Conservation (phyloP, 92 coral and sea anemone species). For the Metridium senile region DNA sequence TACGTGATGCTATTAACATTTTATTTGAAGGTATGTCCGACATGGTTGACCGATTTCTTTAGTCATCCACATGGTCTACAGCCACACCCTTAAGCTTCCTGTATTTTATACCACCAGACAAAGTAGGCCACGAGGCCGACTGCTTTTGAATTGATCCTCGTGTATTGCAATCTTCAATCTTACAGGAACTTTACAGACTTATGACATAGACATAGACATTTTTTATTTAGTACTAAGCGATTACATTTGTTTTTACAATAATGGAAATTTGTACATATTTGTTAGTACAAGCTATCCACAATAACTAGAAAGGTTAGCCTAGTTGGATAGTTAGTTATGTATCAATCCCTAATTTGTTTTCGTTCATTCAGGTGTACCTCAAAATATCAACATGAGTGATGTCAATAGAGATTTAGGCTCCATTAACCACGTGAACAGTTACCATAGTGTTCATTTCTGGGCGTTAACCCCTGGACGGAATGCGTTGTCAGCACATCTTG, state of each 20-base stretch:
- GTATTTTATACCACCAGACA: not conserved
- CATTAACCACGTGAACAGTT: slow-evolving; percentile 50
- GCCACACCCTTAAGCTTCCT: not conserved
- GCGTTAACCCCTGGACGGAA: slow-evolving; percentile 72
- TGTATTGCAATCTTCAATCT: too few species aligned
- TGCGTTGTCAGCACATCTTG: slow-evolving; percentile 71
- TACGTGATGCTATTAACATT: slow-evolving; percentile 61
- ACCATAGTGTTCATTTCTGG: slow-evolving; percentile 80
- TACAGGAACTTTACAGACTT: too few species aligned
- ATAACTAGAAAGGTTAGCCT: too few species aligned
- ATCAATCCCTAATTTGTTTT: not conserved
- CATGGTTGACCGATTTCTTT: too few species aligned
- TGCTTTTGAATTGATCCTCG: too few species aligned
- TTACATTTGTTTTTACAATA: too few species aligned
- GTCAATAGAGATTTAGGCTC: slow-evolving; percentile 58
- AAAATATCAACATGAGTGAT: slow-evolving; percentile 54
- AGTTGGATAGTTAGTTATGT: not conserved
- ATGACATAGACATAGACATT: too few species aligned
- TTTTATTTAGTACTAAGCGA: too few species aligned
- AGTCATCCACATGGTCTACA: not conserved
- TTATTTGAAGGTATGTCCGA: slow-evolving; percentile 60
- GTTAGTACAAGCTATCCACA: too few species aligned
- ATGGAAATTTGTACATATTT: too few species aligned
- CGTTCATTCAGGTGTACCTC: slow-evolving; percentile 44
- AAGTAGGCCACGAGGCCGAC: too few species aligned